Base-by-base conservation (phyloP, 1,140 invertebrate genomes). In the Anastrepha ludens region DNA sequence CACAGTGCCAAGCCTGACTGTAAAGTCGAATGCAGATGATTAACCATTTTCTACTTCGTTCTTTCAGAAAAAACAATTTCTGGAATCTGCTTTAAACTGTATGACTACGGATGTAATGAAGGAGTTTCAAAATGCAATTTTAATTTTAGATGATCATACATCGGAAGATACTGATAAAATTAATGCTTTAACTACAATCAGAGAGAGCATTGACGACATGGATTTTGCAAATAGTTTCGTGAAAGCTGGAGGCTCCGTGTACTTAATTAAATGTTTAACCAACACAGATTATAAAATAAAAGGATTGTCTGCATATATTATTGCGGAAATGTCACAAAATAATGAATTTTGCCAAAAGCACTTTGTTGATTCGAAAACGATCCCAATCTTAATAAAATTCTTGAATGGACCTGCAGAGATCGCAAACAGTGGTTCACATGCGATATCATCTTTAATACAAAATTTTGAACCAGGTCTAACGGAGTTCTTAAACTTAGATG, bases 221-320 rank as follows among this genome's bases (percentile, higher is more conserved):
- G 95, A 96, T 90, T 91, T 94, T 81, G 95, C 95, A 4, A 95
- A 94, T 88, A 95, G 96, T 93, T 96, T 96, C 90, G 94, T 95
- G 86, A 96, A 96, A 93, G 95, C 96, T 87, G 95, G 95, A 20
- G 96, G 95, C 0, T 95, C 95, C 89, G 90, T 93, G 0, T 92
- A 95, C 62, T 91, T 96, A 15, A 90, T 93, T 7, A 89, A 92
- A 2, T 94, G 95, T 87, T 88, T 96, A 13, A 93, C 94, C 78
- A 94, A 94, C 44, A 89, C 93, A 0, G 93, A 95, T 88, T 89
- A 91, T 15, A 93, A 94, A 29, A 92, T 96, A 2, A 93, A 95
- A 86, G 94, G 93, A 93, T 93, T 91, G 87, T 92, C 94, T 47
- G 94, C 95, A 0, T 94, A 95, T 88, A 89, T 96, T n/a, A 93